Percentiles rank a stretch among this genome's conserved stretches.
phyloP scores from a whole-genome alignment of 2,797 vertebrate genomes.

The Anguilla anguilla region DNA sequence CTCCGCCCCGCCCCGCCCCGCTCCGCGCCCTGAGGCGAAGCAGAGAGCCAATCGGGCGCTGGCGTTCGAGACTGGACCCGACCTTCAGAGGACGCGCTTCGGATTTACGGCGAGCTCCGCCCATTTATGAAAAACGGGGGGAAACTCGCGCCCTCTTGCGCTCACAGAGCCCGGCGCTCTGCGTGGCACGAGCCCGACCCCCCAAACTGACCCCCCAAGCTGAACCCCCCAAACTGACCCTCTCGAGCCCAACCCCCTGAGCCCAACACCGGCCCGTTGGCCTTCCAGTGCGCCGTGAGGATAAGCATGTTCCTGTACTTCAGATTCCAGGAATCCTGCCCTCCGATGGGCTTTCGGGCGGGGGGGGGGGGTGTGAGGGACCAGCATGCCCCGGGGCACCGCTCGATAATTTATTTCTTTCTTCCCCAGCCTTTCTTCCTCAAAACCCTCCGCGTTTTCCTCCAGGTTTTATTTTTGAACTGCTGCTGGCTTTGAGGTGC shows the following conservation, averaged over 20 bases:
- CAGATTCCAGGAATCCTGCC: neutral
- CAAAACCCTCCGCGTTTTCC: neutral
- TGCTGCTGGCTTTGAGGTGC: neutral
- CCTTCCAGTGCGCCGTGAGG: constrained; percentile 34
- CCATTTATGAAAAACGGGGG: neutral
- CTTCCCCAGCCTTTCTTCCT: neutral
- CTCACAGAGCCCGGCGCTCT: neutral
- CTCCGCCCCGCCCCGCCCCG: too few relatives aligned
- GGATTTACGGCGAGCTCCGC: neutral
- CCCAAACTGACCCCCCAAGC: too few relatives aligned
- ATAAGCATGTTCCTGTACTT: constrained; percentile 27
- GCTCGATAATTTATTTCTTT: neutral
- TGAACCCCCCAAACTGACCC: neutral
- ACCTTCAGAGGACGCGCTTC: neutral
- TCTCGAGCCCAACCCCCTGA: neutral
- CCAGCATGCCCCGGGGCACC: neutral
- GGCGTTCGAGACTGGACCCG: neutral
- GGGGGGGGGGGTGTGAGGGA: neutral
- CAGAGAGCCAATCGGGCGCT: neutral
- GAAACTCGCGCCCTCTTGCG: too few relatives aligned
- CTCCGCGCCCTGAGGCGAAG: neutral
- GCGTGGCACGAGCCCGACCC: too few relatives aligned
- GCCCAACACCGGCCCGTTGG: neutral
- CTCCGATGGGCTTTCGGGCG: neutral
- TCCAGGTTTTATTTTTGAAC: neutral